These are phyloP conservation scores for Eriosoma lanigerum DNA, from an alignment of 1,140 invertebrate species.

Conservation along the genomic window DNA sequence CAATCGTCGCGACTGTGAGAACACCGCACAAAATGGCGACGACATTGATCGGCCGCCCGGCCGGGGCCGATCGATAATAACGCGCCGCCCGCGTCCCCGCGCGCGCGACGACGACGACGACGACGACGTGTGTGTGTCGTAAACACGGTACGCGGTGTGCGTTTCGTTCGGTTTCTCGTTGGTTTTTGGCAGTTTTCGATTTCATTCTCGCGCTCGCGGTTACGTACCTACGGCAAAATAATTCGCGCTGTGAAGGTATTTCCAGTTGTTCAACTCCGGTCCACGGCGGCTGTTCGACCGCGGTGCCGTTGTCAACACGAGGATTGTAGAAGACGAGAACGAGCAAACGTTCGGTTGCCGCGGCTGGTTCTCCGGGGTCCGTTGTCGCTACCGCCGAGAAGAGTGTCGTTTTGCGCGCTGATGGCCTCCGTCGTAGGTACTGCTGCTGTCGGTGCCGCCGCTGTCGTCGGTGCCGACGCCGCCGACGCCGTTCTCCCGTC, in stretches of 20 bases:
- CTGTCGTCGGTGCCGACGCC: conserved; percentile 8
- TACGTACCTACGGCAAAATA: not conserved
- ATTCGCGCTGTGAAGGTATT: too few species aligned
- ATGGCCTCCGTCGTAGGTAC: conserved; percentile 18
- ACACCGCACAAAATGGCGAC: conserved; percentile 39
- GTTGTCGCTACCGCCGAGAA: too few species aligned
- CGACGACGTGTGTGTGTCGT: not conserved
- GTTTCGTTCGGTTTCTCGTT: too few species aligned
- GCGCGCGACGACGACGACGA: not conserved
- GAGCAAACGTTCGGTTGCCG: too few species aligned
- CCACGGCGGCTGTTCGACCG: too few species aligned
- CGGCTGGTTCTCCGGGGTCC: too few species aligned
- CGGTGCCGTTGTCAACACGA: too few species aligned
- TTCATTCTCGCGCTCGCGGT: not conserved
- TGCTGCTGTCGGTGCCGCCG: conserved; percentile 4
- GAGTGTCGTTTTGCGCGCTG: not conserved
- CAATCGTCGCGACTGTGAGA: not conserved
- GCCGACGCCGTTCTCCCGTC: conserved; percentile 60
- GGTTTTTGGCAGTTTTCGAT: too few species aligned
- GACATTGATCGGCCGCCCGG: conserved; percentile 40
- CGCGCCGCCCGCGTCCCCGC: conserved; percentile 32
- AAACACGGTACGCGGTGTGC: not conserved
- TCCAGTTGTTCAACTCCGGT: too few species aligned
- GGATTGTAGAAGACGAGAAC: too few species aligned
- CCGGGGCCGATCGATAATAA: conserved; percentile 42